Conservation (phyloP, 1,140 invertebrate species). For the Pachypsylla venusta region DNA sequence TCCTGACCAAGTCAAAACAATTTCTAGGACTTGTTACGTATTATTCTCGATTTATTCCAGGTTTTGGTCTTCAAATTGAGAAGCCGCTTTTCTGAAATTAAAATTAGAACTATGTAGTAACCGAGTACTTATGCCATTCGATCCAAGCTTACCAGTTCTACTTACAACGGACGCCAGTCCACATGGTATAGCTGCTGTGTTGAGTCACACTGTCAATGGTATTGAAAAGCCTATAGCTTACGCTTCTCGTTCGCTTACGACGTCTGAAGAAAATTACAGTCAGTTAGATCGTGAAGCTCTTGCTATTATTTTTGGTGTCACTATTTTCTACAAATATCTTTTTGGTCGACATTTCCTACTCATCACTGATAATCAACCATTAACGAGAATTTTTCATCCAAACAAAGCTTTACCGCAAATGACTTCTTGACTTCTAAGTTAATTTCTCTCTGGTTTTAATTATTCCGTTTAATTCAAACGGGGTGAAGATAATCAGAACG, state of each 20-base stretch:
- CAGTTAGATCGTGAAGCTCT: slow-evolving; percentile 35
- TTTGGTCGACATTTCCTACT: slow-evolving; percentile 32
- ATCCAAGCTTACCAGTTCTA: slow-evolving; percentile 30
- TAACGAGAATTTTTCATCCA: slow-evolving; percentile 18
- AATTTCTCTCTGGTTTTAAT: slow-evolving; percentile 28
- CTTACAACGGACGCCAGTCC: slow-evolving; percentile 34
- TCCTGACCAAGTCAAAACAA: slow-evolving; percentile 21
- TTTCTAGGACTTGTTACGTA: slow-evolving; percentile 29
- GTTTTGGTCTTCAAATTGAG: slow-evolving; percentile 18
- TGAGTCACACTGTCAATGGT: slow-evolving; percentile 29
- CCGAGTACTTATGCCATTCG: slow-evolving; percentile 26
- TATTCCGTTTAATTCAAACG: slow-evolving; percentile 27
- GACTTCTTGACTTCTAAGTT: slow-evolving; percentile 28
- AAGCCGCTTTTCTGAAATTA: slow-evolving; percentile 31
- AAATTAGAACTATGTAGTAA: slow-evolving; percentile 23
- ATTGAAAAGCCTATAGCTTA: slow-evolving; percentile 32
- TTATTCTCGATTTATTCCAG: slow-evolving; percentile 27
- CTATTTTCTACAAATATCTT: slow-evolving; percentile 24
- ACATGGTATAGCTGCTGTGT: slow-evolving; percentile 33
- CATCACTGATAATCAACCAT: slow-evolving; percentile 32
- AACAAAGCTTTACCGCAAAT: slow-evolving; percentile 25
- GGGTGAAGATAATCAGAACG: slow-evolving; percentile 23
- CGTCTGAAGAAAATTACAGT: slow-evolving; percentile 29
- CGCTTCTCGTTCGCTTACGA: slow-evolving; percentile 30
- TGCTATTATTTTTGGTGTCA: slow-evolving; percentile 31